Conservation (phyloP, 2,113 vertebrate species). For the Otis tarda region DNA sequence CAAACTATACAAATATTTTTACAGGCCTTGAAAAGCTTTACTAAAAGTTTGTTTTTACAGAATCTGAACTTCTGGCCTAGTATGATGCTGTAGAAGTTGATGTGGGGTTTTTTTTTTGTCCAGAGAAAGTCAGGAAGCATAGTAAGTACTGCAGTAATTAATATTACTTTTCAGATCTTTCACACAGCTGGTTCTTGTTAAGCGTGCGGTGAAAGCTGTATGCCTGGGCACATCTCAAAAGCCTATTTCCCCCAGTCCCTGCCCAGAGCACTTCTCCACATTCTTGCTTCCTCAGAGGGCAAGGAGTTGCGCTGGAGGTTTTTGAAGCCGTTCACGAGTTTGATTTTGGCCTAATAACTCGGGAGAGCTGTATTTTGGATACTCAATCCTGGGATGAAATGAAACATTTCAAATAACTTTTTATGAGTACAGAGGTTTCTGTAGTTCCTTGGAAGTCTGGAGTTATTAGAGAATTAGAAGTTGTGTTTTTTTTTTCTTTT, state of each 20-base stretch:
- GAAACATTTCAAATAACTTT: not conserved
- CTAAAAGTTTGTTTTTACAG: not conserved
- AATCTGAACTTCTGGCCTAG: not conserved
- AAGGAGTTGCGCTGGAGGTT: not conserved
- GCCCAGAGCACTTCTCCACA: not conserved
- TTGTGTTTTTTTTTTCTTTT: not conserved
- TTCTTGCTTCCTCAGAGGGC: not conserved
- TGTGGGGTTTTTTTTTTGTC: not conserved
- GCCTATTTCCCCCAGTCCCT: not conserved
- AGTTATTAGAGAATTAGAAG: not conserved
- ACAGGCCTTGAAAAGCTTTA: not conserved
- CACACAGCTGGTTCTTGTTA: slow-evolving; percentile 34
- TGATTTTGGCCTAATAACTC: not conserved
- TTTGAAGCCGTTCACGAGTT: not conserved
- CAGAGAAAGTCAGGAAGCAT: not conserved
- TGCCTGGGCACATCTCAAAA: slow-evolving; percentile 1
- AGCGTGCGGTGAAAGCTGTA: not conserved
- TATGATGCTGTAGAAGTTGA: not conserved
- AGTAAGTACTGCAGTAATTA: not conserved
- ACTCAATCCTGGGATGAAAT: not conserved
- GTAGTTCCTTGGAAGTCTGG: not conserved
- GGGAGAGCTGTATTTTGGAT: not conserved
- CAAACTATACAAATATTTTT: not conserved
- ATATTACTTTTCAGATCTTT: not conserved
- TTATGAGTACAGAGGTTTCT: not conserved